These are phyloP conservation scores for Beroe forskalii DNA, from an alignment of 37 sponge, comb jelly and placozoan species.

Conservation along the genomic window DNA sequence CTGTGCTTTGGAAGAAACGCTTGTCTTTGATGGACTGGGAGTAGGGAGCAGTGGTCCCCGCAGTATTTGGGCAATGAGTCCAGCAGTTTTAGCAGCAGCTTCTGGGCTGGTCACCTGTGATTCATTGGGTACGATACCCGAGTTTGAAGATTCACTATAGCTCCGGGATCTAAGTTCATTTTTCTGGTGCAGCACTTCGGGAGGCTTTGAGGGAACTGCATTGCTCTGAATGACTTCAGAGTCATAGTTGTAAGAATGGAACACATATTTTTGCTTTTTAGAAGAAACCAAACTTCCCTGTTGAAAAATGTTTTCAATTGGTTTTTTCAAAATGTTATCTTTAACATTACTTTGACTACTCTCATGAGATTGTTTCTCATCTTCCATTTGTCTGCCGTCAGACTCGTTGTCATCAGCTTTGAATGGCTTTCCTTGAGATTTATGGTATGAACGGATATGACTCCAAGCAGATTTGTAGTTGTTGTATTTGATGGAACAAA, in stretches of 20 bases:
- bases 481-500: neutral
- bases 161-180: neutral
- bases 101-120: neutral
- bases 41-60: conserved; percentile 18
- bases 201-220: neutral
- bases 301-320: neutral
- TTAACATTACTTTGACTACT: neutral
- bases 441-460: conserved; percentile 26
- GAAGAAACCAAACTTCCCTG: neutral
- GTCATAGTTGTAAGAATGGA: neutral
- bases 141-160: neutral
- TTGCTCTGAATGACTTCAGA: neutral
- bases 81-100: conserved; percentile 50
- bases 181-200: neutral
- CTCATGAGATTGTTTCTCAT: neutral
- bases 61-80: conserved; percentile 9
- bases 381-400: neutral
- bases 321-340: too few relatives aligned
- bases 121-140: neutral
- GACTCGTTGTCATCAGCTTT: neutral
- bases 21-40: too few relatives aligned
- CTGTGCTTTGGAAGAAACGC: too few relatives aligned
- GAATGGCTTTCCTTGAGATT: neutral
- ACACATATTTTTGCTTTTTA: neutral
- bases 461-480: conserved; percentile 53